A percentile compares a stretch with the other conserved stretches of the same genome.
Evolutionary conservation across 92 coral and sea anemone species (phyloP).

Genomic region (Epizoanthus stellaris): DNA sequence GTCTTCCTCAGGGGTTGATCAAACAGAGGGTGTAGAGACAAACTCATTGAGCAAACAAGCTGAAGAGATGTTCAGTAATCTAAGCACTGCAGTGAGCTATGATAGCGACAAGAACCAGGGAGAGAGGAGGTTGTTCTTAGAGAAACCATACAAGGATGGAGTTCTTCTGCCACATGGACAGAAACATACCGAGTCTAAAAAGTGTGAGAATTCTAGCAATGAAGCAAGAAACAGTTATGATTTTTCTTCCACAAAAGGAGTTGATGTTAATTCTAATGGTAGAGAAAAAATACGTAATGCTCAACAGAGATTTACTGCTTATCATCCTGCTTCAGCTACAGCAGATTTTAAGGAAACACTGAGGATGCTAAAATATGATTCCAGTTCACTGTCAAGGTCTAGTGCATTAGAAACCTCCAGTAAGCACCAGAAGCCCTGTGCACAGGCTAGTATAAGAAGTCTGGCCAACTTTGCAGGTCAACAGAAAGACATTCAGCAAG

Average conservation of each 20-base stretch:
- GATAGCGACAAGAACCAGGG: slow-evolving; percentile 1
- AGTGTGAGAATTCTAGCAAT: neutral
- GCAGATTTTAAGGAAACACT: slow-evolving; percentile 33
- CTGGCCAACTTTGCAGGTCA: neutral
- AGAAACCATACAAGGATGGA: neutral
- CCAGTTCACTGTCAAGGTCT: neutral
- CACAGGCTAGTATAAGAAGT: neutral
- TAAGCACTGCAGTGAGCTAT: neutral
- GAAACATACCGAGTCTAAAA: neutral
- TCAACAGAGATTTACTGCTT: neutral
- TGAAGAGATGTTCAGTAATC: neutral
- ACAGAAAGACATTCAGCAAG: neutral
- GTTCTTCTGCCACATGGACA: neutral
- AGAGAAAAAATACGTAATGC: neutral
- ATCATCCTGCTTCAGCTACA: neutral
- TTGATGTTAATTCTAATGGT: neutral
- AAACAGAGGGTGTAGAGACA: neutral
- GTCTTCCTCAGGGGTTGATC: neutral
- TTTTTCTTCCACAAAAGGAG: neutral
- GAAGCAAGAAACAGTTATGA: too few species aligned
- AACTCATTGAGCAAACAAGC: neutral
- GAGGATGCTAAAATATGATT: slow-evolving; percentile 10
- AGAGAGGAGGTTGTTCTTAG: neutral
- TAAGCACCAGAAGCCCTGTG: neutral
- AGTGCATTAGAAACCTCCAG: neutral